A percentile compares a stretch with the other conserved stretches of the same genome.
Evolutionary conservation across 2,797 vertebrate species (phyloP).

Genomic region (Pteropus rufus): DNA sequence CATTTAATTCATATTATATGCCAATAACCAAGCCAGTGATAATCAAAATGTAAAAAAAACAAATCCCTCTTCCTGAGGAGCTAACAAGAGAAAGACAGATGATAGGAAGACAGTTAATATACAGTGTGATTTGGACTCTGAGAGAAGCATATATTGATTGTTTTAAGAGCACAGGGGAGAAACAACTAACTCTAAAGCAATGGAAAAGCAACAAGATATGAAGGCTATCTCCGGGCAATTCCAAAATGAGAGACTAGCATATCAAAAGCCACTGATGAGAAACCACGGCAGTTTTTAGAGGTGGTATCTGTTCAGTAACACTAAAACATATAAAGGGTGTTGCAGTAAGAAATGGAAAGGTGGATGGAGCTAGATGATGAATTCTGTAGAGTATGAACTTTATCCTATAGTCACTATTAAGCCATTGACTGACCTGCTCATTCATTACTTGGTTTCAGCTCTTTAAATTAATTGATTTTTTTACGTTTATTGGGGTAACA

Average conservation of each 20-base stretch:
- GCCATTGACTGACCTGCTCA: neutral
- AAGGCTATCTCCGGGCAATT: neutral
- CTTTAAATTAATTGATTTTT: too few species aligned
- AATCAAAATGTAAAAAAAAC: neutral
- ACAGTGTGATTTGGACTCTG: neutral
- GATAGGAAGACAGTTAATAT: neutral
- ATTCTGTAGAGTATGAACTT: neutral
- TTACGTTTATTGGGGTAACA: too few species aligned
- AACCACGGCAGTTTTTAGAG: neutral
- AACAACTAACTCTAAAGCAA: neutral
- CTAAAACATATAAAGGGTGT: neutral
- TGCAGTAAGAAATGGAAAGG: neutral
- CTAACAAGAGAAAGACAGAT: neutral
- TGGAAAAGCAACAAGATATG: neutral
- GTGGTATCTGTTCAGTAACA: neutral
- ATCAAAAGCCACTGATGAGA: neutral
- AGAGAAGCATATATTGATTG: neutral
- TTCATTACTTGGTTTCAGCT: neutral
- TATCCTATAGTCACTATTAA: neutral
- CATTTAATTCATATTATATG: neutral
- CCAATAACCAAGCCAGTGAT: neutral
- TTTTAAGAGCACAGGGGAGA: neutral
- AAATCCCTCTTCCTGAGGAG: neutral
- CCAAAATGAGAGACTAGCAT: neutral
- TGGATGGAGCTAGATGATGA: neutral